Evolutionary conservation across 2,888 invertebrate species (phyloP), one percentile per base, ranked within the genome.

Genomic region (Uloborus plumipes): DNA sequence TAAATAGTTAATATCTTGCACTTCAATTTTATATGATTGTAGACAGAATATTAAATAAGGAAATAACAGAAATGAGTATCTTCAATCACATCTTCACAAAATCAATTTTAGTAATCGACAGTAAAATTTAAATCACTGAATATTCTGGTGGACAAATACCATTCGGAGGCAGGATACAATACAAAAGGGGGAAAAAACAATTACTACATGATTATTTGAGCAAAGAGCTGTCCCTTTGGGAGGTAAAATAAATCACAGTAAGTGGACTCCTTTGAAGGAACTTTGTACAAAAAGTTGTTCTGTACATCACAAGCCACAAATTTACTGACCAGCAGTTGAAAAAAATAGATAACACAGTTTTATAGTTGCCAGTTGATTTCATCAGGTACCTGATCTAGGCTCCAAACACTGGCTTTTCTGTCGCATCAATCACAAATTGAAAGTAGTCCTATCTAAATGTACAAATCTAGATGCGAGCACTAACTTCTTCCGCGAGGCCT

Each of bases 401-500:
- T n/a, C 15, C 31, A 16, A 26, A 20, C 55, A 55, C n/a, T 55
- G 55, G n/a, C n/a, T 20, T 59, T 20, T 59, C 13, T 9, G 20
- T 59, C 20, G 18, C 59, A 59, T n/a, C 55, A 55, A 20, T 59
- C 22, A 26, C 14, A 26, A 18, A 20, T 22, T 59, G 59, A 20
- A n/a, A 59, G 59, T n/a, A 59, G 20, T 18, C 39, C 39, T 20
- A n/a, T 22, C 59, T 22, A 20, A 20, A n/a, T 59, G n/a, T 14
- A 59, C 9, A 55, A n/a, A 55, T 51, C 51, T 26, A 66, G 50
- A 87, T 86, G 89, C 93, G 93, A 85, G 93, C 92, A 88, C 93
- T 93, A 86, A 95, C 92, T 91, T 96, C 95, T 88, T 97, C 96
- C 67, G 96, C 97, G 65, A 94, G 91, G 51, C 99, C 99, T 85